A percentile compares a stretch with the other conserved stretches of the same genome.
phyloP scores from a whole-genome alignment of 2,113 vertebrate genomes.

The Syrmaticus mikado region DNA sequence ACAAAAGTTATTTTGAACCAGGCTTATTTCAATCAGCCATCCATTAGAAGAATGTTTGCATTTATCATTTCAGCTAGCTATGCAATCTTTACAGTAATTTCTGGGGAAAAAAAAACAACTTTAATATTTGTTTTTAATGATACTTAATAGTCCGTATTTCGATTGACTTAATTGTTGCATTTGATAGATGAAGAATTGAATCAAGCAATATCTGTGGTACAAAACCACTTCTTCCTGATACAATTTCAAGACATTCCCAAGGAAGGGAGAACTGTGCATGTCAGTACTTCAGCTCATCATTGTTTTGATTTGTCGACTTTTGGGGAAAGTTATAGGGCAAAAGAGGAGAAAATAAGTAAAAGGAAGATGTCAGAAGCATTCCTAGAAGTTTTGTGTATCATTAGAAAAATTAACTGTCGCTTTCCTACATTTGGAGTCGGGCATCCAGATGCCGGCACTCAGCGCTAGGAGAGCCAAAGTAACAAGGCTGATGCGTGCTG shows the following conservation, averaged over 20 bases:
- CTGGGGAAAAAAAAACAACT: not conserved
- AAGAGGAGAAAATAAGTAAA: not conserved
- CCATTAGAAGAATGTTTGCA: not conserved
- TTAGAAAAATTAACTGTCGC: conserved; percentile 70
- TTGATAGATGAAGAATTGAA: not conserved
- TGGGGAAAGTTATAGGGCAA: not conserved
- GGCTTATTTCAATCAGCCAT: conserved; percentile 11
- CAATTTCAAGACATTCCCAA: not conserved
- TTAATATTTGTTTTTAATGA: not conserved
- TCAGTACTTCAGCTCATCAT: not conserved
- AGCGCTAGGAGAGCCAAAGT: not conserved
- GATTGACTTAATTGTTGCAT: not conserved
- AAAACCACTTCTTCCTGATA: not conserved
- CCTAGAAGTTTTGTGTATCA: conserved; percentile 34
- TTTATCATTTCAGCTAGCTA: not conserved
- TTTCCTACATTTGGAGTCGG: not conserved
- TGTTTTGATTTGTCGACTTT: not conserved
- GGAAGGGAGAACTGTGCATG: not conserved
- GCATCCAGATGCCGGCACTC: not conserved
- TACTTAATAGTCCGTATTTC: not conserved
- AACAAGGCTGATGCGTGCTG: conserved; percentile 42
- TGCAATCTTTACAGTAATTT: not conserved
- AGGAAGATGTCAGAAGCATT: conserved; percentile 51
- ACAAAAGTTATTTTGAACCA: not conserved
- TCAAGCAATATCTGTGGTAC: not conserved